Percentiles rank a stretch among this genome's conserved stretches.
Conservation (phyloP, 2,888 invertebrate genomes). For the Auanema freiburgensis region DNA sequence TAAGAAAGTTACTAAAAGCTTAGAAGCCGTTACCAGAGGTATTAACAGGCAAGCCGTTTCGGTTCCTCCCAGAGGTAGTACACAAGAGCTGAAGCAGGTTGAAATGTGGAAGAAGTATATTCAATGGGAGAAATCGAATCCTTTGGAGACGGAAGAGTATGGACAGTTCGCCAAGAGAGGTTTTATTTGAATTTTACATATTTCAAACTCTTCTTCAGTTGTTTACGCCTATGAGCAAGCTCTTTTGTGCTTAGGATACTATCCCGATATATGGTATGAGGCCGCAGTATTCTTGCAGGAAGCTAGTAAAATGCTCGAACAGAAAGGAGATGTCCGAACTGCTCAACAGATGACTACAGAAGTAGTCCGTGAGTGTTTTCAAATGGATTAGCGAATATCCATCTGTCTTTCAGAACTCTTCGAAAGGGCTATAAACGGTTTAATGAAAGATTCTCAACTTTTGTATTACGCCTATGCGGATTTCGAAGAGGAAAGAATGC, state of each 20-base stretch:
- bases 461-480: constrained; percentile 97
- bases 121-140: constrained; percentile 93
- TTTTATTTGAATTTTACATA: constrained; percentile 25
- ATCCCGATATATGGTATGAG: constrained; percentile 91
- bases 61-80: constrained; percentile 80
- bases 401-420: constrained; percentile 74
- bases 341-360: constrained; percentile 38
- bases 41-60: constrained; percentile 92
- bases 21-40: constrained; percentile 91
- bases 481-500: constrained; percentile 83
- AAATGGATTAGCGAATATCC: constrained; percentile 4
- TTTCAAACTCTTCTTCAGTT: constrained; percentile 68
- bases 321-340: constrained; percentile 67
- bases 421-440: constrained; percentile 86
- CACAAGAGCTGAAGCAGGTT: constrained; percentile 68
- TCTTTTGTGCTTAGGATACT: constrained; percentile 74
- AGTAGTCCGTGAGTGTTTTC: constrained; percentile 42
- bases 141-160: constrained; percentile 91
- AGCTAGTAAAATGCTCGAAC: constrained; percentile 86
- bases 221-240: constrained; percentile 99
- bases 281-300: constrained; percentile 94
- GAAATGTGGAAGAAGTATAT: constrained; percentile 99
- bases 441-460: constrained; percentile 86
- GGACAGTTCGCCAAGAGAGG: constrained; percentile 83
- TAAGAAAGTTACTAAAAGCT: constrained; percentile 88